Percentiles rank a stretch among this genome's conserved stretches.
Evolutionary conservation across 1,140 invertebrate species (phyloP).

Genomic region (Brachionus sp.): DNA sequence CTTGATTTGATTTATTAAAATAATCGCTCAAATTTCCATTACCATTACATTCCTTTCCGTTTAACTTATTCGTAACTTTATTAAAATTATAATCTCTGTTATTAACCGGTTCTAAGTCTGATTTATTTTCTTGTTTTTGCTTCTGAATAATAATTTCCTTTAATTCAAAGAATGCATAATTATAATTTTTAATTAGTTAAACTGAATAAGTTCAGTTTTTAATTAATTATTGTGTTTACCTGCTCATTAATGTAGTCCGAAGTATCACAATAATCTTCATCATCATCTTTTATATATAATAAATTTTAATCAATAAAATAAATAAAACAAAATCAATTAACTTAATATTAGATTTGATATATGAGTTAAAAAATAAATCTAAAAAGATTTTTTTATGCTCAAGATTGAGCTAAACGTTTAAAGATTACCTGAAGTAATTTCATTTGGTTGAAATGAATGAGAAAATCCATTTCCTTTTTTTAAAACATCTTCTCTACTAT

Average conservation of each 20-base stretch:
- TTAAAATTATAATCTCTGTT: constrained; percentile 16
- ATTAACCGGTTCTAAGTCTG: not conserved
- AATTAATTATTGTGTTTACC: not conserved
- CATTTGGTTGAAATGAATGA: not conserved
- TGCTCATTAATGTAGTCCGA: constrained; percentile 41
- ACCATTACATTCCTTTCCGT: not conserved
- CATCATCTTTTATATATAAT: not conserved
- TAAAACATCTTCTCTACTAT: not conserved
- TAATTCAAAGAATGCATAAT: not conserved
- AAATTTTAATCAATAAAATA: not conserved
- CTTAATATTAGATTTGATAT: no score
- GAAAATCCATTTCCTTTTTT: not conserved
- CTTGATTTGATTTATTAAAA: not conserved
- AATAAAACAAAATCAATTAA: no score
- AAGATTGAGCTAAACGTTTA: not conserved
- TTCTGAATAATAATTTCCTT: constrained; percentile 15
- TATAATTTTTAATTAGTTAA: not conserved
- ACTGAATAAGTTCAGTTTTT: no score
- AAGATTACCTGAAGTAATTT: constrained; percentile 21
- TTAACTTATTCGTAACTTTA: not conserved
- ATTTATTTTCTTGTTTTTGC: not conserved
- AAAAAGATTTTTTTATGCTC: not conserved
- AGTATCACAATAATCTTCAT: constrained; percentile 43
- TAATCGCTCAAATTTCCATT: not conserved
- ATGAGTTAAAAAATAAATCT: not conserved